Conservation (phyloP, 37 sponge, comb jelly and placozoan species). For the Hexactinellida sp. region DNA sequence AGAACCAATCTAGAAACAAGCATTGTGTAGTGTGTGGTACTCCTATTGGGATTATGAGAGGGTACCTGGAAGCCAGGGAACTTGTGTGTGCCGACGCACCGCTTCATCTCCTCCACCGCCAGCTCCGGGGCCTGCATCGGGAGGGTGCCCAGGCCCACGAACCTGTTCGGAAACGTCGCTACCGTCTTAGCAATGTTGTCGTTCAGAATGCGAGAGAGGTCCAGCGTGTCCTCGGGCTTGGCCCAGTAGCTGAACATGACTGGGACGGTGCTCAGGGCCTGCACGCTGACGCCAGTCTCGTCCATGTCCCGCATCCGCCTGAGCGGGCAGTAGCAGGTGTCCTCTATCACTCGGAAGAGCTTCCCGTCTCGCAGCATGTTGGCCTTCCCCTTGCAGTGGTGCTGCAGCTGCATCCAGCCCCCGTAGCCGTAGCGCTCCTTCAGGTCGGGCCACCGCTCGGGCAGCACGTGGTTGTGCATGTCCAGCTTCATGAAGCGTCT, state of each 20-base stretch:
- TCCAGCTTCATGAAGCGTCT: slow-evolving; percentile 42
- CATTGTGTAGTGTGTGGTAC: too few species aligned
- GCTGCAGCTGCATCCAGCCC: slow-evolving; percentile 83
- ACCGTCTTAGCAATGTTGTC: slow-evolving; percentile 65
- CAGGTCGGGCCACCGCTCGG: slow-evolving; percentile 75
- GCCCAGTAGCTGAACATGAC: slow-evolving; percentile 79
- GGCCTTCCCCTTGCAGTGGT: slow-evolving; percentile 77
- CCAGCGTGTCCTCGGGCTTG: slow-evolving; percentile 75
- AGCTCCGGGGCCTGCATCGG: slow-evolving; percentile 87
- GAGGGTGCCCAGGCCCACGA: slow-evolving; percentile 68
- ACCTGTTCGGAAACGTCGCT: slow-evolving; percentile 47
- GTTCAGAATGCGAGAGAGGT: slow-evolving; percentile 60
- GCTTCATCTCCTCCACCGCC: slow-evolving; percentile 64
- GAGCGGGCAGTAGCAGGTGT: slow-evolving; percentile 70
- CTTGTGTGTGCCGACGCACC: slow-evolving; percentile 46
- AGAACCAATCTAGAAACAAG: slow-evolving; percentile 77
- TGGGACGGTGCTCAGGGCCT: slow-evolving; percentile 78
- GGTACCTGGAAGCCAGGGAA: slow-evolving; percentile 42
- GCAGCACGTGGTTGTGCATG: slow-evolving; percentile 74
- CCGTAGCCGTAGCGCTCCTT: slow-evolving; percentile 87
- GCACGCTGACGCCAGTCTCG: slow-evolving; percentile 67
- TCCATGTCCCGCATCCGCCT: slow-evolving; percentile 71
- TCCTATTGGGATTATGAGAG: background rate
- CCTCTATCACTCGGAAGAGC: slow-evolving; percentile 67
- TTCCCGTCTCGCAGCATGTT: slow-evolving; percentile 77